phyloP scores from a whole-genome alignment of 2,888 invertebrate species.

The Scaptomyza tumidula region DNA sequence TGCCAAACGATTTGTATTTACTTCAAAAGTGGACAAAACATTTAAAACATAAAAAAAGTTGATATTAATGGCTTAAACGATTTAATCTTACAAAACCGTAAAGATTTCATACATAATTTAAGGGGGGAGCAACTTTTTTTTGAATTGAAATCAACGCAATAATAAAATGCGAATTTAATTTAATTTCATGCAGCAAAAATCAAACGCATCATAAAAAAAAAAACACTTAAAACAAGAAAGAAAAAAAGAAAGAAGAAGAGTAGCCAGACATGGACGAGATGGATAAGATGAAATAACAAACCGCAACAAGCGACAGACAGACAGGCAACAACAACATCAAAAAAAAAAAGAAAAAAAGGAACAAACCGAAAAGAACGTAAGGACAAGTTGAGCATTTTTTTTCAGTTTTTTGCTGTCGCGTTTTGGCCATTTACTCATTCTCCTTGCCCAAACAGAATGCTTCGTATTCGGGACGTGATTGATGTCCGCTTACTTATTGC shows the following conservation, averaged over 20 bases:
- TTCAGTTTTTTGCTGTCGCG: neutral
- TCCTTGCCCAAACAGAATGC: neutral
- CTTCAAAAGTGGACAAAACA: no score
- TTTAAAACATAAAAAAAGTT: no score
- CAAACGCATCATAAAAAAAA: conserved; percentile 57
- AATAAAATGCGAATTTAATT: conserved; percentile 76
- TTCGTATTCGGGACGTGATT: conserved; percentile 60
- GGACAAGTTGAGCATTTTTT: conserved; percentile 4
- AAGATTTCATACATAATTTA: no score
- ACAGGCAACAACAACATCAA: conserved; percentile 15
- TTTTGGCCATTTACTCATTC: neutral
- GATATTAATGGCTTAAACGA: no score
- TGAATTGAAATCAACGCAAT: conserved; percentile 55
- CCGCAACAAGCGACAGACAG: conserved; percentile 36
- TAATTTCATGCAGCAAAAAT: conserved; percentile 61
- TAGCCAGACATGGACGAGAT: conserved; percentile 13
- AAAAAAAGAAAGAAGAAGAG: conserved; percentile 1
- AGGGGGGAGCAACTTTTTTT: no score
- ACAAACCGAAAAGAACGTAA: neutral
- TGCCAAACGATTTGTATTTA: no score
- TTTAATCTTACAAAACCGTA: no score
- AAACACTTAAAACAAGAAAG: conserved; percentile 46
- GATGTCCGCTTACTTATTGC: conserved; percentile 63
- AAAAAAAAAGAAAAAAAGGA: conserved; percentile 8
- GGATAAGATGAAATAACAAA: conserved; percentile 27